Evolutionary conservation across 2,797 vertebrate genomes (phyloP).

Genomic region (Darevskia nairensis): DNA sequence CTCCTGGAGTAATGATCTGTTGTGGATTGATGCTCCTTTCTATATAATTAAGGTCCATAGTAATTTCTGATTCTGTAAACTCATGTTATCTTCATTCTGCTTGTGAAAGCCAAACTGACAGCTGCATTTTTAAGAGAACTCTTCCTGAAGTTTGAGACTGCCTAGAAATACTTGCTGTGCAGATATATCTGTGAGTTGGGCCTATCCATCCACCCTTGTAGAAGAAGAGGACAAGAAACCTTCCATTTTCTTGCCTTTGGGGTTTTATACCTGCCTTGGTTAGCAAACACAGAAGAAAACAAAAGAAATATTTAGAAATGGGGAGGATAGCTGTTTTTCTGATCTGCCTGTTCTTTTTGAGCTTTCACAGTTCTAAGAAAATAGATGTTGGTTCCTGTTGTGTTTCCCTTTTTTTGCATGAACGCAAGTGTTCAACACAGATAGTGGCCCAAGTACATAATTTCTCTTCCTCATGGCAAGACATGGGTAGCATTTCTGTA

Average conservation of each 20-base stretch:
- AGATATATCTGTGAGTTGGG: background rate
- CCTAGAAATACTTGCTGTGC: background rate
- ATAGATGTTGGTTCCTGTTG: background rate
- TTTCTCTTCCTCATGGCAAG: background rate
- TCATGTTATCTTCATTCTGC: background rate
- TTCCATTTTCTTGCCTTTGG: background rate
- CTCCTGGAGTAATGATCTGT: background rate
- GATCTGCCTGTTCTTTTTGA: background rate
- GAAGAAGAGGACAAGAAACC: background rate
- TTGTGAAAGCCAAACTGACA: accelerated
- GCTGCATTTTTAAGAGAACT: background rate
- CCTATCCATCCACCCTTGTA: too few species aligned
- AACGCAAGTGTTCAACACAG: background rate
- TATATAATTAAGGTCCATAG: background rate
- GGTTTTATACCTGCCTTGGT: background rate
- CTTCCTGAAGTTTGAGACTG: background rate
- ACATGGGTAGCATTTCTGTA: background rate
- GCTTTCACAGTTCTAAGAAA: background rate
- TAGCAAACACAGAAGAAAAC: background rate
- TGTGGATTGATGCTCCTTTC: constrained; percentile 11
- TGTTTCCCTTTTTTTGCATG: background rate
- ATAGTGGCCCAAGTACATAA: background rate
- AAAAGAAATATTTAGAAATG: background rate
- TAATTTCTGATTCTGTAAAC: constrained; percentile 13
- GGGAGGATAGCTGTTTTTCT: background rate